Conservation (phyloP, 2,113 vertebrate genomes). For the Opisthocomus hoazin region DNA sequence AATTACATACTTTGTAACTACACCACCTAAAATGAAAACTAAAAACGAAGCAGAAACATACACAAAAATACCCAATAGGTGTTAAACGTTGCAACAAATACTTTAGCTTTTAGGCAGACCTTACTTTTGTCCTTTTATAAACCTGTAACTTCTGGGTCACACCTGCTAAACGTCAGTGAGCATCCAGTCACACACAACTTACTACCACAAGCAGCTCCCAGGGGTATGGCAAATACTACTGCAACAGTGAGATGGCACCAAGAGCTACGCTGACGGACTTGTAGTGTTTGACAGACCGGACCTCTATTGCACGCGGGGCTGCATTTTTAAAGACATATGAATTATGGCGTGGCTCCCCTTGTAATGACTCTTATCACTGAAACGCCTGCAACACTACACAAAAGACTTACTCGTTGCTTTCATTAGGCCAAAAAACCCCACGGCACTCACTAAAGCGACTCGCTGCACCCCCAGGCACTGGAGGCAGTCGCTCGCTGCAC, state of each 20-base stretch:
- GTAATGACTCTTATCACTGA: background rate
- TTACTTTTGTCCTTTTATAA: background rate
- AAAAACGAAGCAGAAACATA: background rate
- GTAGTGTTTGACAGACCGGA: accelerated
- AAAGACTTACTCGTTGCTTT: background rate
- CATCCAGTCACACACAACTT: background rate
- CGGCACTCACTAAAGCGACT: background rate
- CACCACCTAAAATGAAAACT: background rate
- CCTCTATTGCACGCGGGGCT: background rate
- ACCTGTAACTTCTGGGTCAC: background rate
- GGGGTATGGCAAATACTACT: background rate
- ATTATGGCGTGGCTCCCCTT: background rate
- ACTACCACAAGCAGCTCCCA: background rate
- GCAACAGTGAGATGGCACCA: background rate
- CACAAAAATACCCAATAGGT: background rate
- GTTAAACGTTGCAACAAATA: background rate
- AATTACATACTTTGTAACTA: background rate
- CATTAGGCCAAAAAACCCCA: background rate
- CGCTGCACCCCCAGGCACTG: background rate
- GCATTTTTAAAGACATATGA: background rate
- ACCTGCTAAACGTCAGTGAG: background rate
- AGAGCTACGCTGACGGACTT: background rate
- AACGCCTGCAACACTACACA: background rate
- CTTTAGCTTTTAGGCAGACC: background rate
- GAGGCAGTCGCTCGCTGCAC: background rate